Evolutionary conservation across 2,888 invertebrate species (phyloP).

Genomic region (Barypeithes pellucidus): DNA sequence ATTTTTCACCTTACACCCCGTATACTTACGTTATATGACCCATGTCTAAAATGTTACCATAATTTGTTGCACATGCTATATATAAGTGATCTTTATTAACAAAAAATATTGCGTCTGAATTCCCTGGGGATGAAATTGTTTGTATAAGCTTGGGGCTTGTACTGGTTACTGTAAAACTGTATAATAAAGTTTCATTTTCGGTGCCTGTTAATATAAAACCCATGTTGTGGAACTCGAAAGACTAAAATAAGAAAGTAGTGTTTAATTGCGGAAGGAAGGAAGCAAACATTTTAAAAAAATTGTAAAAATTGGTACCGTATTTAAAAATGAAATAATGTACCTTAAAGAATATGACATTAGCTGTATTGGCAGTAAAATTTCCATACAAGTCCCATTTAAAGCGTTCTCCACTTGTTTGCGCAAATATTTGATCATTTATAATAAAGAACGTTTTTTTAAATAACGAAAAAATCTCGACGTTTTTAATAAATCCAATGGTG

Average conservation of each 20-base stretch:
- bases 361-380: slow-evolving; percentile 28
- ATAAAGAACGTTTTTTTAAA: slow-evolving; percentile 49
- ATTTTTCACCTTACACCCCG: too few species aligned
- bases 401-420: slow-evolving; percentile 3
- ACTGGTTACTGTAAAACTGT: slow-evolving; percentile 28
- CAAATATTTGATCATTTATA: slow-evolving; percentile 47
- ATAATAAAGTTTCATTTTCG: slow-evolving; percentile 29
- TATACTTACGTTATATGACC: slow-evolving; percentile 59
- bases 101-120: slow-evolving; percentile 62
- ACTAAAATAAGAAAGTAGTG: slow-evolving; percentile 47
- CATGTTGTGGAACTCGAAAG: slow-evolving; percentile 37
- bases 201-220: slow-evolving; percentile 45
- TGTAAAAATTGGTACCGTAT: too few species aligned
- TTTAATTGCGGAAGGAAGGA: too few species aligned
- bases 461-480: too few species aligned
- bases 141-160: slow-evolving; percentile 53
- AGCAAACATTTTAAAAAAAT: too few species aligned
- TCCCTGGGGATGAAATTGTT: slow-evolving; percentile 53
- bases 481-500: not conserved
- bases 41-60: slow-evolving; percentile 46
- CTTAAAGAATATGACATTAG: slow-evolving; percentile 32
- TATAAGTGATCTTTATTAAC: slow-evolving; percentile 58
- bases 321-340: slow-evolving; percentile 2
- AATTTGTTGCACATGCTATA: slow-evolving; percentile 58
- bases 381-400: slow-evolving; percentile 27